These are phyloP conservation scores for Acleris laterana DNA, from an alignment of 2,888 invertebrate genomes.

Conservation along the genomic window DNA sequence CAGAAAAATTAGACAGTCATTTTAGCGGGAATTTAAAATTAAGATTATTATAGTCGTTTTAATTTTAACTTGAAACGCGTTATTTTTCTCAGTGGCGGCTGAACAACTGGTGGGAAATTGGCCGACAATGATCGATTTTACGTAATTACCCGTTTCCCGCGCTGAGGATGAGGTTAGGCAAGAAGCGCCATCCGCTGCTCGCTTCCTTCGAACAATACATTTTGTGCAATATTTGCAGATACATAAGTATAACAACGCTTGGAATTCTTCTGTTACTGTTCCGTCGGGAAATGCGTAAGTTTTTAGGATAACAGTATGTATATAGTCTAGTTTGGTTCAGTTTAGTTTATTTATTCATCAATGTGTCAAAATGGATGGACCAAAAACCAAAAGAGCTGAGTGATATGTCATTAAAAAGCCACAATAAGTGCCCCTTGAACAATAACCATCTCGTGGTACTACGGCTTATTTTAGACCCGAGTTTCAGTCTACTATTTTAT, in stretches of 20 bases:
- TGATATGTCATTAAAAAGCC: too few relatives aligned
- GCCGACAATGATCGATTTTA: conserved; percentile 58
- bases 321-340: too few relatives aligned
- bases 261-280: too few relatives aligned
- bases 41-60: neutral
- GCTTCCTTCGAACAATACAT: conserved; percentile 1
- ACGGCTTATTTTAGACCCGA: too few relatives aligned
- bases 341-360: too few relatives aligned
- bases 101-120: conserved; percentile 44
- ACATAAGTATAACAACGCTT: neutral
- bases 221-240: conserved; percentile 6
- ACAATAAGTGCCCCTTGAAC: too few relatives aligned
- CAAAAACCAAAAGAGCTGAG: too few relatives aligned
- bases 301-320: too few relatives aligned
- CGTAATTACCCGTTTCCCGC: conserved; percentile 69
- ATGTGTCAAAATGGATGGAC: too few relatives aligned
- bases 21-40: conserved; percentile 12
- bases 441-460: too few relatives aligned
- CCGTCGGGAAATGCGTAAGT: too few relatives aligned
- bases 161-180: conserved; percentile 56
- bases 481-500: too few relatives aligned
- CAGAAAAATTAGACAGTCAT: neutral
- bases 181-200: conserved; percentile 34
- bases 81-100: conserved; percentile 43
- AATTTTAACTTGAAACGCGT: conserved; percentile 43